A percentile compares a stretch with the other conserved stretches of the same genome.
These are phyloP conservation scores for Latrodectus hesperus DNA, from an alignment of 2,888 invertebrate species.

Conservation along the genomic window DNA sequence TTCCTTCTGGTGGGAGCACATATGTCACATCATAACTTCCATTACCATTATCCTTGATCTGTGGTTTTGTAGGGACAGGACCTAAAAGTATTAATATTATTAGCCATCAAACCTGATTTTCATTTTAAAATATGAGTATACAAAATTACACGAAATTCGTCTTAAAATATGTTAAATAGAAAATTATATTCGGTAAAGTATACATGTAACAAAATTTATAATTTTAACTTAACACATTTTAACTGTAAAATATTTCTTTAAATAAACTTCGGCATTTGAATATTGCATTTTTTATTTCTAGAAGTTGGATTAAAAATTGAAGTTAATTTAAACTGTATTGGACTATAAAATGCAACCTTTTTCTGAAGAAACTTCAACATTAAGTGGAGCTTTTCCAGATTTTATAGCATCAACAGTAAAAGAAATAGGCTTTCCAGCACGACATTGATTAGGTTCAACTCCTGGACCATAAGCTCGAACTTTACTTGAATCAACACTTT, in stretches of 20 bases:
- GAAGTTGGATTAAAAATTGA: background rate
- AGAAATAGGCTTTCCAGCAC: slow-evolving; percentile 82
- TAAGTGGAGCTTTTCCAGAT: slow-evolving; percentile 83
- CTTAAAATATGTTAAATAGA: no score
- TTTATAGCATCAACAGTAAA: slow-evolving; percentile 85
- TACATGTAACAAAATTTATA: no score
- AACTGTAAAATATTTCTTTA: background rate
- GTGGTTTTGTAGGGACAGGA: slow-evolving; percentile 79
- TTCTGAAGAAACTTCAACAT: slow-evolving; percentile 80
- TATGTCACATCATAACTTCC: slow-evolving; percentile 88
- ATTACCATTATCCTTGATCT: slow-evolving; percentile 80
- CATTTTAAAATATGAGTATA: background rate
- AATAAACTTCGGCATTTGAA: background rate
- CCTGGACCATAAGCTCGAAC: slow-evolving; percentile 87
- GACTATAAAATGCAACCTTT: slow-evolving; percentile 72
- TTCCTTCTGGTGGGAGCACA: slow-evolving; percentile 84
- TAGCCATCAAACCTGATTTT: background rate
- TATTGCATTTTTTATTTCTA: background rate
- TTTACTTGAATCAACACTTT: slow-evolving; percentile 81
- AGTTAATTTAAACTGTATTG: background rate
- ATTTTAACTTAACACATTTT: no score
- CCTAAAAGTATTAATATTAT: slow-evolving; percentile 74
- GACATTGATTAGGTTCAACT: slow-evolving; percentile 82
- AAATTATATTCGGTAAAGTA: no score
- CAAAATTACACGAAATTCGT: background rate